These are phyloP conservation scores for Oreochromis mossambicus DNA, from an alignment of 2,797 vertebrate species.

Conservation along the genomic window DNA sequence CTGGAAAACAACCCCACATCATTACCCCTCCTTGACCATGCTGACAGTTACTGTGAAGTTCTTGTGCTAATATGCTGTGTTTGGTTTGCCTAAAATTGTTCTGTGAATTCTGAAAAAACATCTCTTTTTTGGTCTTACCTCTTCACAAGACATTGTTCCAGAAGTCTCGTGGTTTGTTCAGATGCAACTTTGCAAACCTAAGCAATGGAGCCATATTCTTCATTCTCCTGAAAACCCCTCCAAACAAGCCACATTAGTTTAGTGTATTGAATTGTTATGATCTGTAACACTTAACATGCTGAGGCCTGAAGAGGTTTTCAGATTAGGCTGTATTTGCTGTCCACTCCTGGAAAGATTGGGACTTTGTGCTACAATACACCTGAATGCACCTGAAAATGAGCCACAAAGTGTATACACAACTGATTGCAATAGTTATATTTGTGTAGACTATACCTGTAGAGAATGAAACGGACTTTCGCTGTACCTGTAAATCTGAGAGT, in stretches of 20 bases:
- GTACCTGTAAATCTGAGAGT: neutral
- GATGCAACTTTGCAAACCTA: neutral
- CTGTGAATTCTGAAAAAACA: neutral
- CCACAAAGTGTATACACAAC: neutral
- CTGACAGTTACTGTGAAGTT: neutral
- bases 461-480: neutral
- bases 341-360: neutral
- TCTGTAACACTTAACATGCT: neutral
- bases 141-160: neutral
- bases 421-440: neutral
- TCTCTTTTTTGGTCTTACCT: neutral
- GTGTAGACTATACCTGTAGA: neutral
- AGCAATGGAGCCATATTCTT: neutral
- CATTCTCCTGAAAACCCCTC: neutral
- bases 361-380: neutral
- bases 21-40: neutral
- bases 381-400: neutral
- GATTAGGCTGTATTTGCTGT: accelerated
- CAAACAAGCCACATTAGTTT: neutral
- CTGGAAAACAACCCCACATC: neutral
- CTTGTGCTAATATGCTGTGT: neutral
- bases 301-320: neutral
- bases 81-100: neutral
- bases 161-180: neutral
- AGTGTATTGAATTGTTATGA: neutral